Evolutionary conservation across 2,797 vertebrate species (phyloP), one percentile per base, ranked within the genome.

Genomic region (Semaprochilodus insignis): DNA sequence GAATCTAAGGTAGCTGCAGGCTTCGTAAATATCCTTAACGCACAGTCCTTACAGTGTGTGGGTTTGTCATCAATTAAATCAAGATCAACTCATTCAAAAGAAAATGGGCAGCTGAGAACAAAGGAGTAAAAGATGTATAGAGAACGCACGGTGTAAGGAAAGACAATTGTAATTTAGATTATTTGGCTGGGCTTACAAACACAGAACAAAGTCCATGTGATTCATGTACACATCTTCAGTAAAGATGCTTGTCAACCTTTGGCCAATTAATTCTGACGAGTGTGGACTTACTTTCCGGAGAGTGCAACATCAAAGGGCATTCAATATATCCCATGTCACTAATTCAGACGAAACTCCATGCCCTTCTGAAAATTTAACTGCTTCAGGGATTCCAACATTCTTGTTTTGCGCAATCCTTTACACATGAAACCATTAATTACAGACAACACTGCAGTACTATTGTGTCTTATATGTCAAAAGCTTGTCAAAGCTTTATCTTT

Each of bases 61-160:
- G 84, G 71, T 79, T 48, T 62, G 72, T 80, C 23, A 78, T 74
- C 77, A 75, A 69, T 44, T 54, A 77, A 69, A 78, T 82, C 36
- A 25, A 69, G 67, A 67, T 81, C 15, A 74, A 72, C 72, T 76
- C 69, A 88, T 85, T 52, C 63, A 2, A 34, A 81, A 48, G 31
- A 60, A 75, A 55, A 81, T 83, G 75, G 81, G 75, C 81, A 84
- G 78, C 14, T 40, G 51, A 79, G 72, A 77, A 59, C 54, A 48
- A 83, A 77, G n/a, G 14, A 54, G 27, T 67, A 27, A 62, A 71
- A 54, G 23, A 83, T 31, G 40, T 31, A 66, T 40, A 1, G 48
- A 55, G 17, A 36, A 70, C 3, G 17, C 17, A 3, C 54, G 31
- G 52, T 3, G 1, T 13, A 17, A 44, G 0, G 51, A 0, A 31